Base-by-base conservation (phyloP, 2,888 invertebrate genomes). In the Papilio elwesi region DNA sequence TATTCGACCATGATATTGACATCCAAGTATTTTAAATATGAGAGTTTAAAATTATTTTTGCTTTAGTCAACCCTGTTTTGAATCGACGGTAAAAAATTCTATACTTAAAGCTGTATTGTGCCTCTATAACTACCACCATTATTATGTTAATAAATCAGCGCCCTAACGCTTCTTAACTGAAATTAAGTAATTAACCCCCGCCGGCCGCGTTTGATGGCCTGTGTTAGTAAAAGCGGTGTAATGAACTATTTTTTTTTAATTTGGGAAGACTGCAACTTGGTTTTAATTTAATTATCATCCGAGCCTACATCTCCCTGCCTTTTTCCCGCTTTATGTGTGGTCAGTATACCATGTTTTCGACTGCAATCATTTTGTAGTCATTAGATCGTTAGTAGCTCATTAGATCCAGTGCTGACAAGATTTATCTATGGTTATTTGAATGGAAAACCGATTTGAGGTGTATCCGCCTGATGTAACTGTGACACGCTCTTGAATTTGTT, bases 111-210 rank as follows among this genome's bases (percentile, higher is more conserved):
- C 55, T 43, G 16, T 38, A 43, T 49, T 15, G 64, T 68, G 49
- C 65, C 51, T 55, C 43, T 43, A 71, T 57, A 71, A 51, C 65
- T 43, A 67, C 72, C 68, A 52, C 68, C 57, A 65, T 73, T 74
- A 75, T 88, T 88, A 89, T 88, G 86, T 80, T 88, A 87, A 89
- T 90, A 89, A 90, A 90, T 90, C 87, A 88, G 81, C 77, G 76
- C 78, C 78, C 80, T 83, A 84, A 86, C 86, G 85, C 83, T 85
- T 82, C 83, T 87, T 86, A 85, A 85, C 85, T 81, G 76, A 87
- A 91, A 91, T 91, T 89, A 91, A 91, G 90, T 90, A 89, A 91
- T 91, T 90, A 90, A 88, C 82, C 82, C 83, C 80, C 85, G 78
- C 78, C 86, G 74, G 72, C 80, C 70, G 80, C 85, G 83, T 89